Evolutionary conservation across 2,797 vertebrate species (phyloP).

Genomic region (Spinus olivaceus): DNA sequence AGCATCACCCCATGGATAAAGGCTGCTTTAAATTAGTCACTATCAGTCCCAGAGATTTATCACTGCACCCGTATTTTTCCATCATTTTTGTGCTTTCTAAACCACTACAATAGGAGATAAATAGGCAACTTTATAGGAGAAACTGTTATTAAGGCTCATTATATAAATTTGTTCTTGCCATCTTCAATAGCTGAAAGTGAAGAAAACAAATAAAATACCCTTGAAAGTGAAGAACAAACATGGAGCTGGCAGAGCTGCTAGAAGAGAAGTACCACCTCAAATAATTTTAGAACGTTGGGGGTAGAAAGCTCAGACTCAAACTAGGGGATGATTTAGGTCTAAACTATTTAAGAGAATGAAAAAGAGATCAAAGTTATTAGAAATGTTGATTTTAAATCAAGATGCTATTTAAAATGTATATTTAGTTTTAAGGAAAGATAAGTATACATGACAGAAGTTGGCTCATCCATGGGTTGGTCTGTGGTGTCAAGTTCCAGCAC

Average conservation of each 20-base stretch:
- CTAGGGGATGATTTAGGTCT: neutral
- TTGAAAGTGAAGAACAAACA: conserved; percentile 50
- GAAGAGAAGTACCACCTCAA: conserved; percentile 53
- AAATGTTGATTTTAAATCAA: neutral
- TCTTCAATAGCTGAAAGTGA: conserved; percentile 68
- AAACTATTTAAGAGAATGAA: conserved; percentile 20
- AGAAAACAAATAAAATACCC: conserved; percentile 67
- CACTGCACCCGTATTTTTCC: conserved; percentile 17
- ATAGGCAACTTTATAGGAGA: conserved; percentile 40
- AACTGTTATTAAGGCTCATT: conserved; percentile 64
- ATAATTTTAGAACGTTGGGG: neutral
- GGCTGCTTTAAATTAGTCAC: conserved; percentile 21
- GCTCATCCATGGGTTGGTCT: neutral
- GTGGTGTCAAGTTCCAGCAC: neutral
- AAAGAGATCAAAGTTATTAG: conserved; percentile 34
- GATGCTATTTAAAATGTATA: neutral
- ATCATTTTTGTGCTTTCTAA: conserved; percentile 28
- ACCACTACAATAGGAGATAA: conserved; percentile 59
- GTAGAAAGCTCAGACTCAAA: conserved; percentile 17
- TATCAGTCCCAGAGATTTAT: conserved; percentile 1
- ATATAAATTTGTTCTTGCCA: conserved; percentile 54
- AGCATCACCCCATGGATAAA: neutral
- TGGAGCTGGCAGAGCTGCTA: conserved; percentile 48
- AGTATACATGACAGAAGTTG: neutral
- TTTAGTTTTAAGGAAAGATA: neutral